A percentile compares a stretch with the other conserved stretches of the same genome.
These are phyloP conservation scores for Cerastoderma edule DNA, from an alignment of 2,888 invertebrate species.

Conservation along the genomic window DNA sequence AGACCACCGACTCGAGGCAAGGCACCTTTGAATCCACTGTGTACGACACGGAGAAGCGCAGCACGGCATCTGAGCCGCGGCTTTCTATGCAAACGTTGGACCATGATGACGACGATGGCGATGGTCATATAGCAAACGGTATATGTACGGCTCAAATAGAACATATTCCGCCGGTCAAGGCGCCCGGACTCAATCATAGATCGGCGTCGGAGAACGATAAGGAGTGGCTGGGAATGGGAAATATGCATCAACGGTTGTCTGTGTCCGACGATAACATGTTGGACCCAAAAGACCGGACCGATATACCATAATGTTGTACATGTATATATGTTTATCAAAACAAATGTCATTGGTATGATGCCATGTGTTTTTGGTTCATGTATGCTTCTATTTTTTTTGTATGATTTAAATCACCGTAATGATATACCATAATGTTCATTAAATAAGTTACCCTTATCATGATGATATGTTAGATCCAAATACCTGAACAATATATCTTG, in stretches of 20 bases:
- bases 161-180: background rate
- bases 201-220: constrained; percentile 9
- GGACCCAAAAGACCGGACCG: too few relatives aligned
- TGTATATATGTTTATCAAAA: too few relatives aligned
- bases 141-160: constrained; percentile 11
- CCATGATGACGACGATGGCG: background rate
- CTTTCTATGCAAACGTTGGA: constrained; percentile 6
- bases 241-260: constrained; percentile 12
- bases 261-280: constrained; percentile 13
- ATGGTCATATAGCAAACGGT: background rate
- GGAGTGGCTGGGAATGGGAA: constrained; percentile 1
- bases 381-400: too few relatives aligned
- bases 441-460: too few relatives aligned
- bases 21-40: constrained; percentile 11
- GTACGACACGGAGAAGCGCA: constrained; percentile 12
- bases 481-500: too few relatives aligned
- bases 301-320: too few relatives aligned
- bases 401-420: too few relatives aligned
- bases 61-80: constrained; percentile 8
- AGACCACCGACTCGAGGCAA: constrained; percentile 10
- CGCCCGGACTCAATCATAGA: background rate
- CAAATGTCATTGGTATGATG: too few relatives aligned
- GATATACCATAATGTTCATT: too few relatives aligned
- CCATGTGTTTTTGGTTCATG: too few relatives aligned
- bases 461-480: too few relatives aligned